These are phyloP conservation scores for Catharus minimus DNA, from an alignment of 2,113 vertebrate species.

Conservation along the genomic window DNA sequence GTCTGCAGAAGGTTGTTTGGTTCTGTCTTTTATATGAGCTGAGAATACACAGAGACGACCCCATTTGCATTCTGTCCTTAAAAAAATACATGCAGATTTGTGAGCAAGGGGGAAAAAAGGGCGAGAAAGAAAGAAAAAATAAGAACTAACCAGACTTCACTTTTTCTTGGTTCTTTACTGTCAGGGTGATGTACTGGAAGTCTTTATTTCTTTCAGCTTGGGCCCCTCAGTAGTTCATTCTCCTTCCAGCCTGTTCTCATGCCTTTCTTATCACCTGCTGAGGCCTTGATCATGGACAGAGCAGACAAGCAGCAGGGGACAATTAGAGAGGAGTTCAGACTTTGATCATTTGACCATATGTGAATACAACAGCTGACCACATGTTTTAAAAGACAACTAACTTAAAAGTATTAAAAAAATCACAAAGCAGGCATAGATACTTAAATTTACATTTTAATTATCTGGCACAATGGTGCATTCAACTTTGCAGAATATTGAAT, in stretches of 20 bases:
- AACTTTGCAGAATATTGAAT: constrained; percentile 75
- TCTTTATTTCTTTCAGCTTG: constrained; percentile 98
- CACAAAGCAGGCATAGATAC: constrained; percentile 83
- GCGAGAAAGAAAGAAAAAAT: constrained; percentile 62
- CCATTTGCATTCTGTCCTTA: constrained; percentile 68
- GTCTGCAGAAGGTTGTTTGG: constrained; percentile 59
- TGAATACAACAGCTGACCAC: constrained; percentile 96
- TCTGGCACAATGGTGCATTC: constrained; percentile 76
- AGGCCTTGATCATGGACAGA: constrained; percentile 97
- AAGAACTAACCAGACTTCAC: constrained; percentile 90
- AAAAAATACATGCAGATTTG: constrained; percentile 72
- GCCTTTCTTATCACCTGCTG: constrained; percentile 98
- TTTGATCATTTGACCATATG: constrained; percentile 99
- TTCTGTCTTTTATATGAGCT: constrained; percentile 53
- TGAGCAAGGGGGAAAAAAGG: background rate
- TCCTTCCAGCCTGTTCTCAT: constrained; percentile 95
- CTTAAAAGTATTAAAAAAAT: constrained; percentile 82
- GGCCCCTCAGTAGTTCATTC: constrained; percentile 95
- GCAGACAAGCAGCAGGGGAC: constrained; percentile 95
- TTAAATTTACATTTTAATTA: constrained; percentile 90
- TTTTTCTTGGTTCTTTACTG: constrained; percentile 92
- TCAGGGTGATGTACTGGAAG: constrained; percentile 98
- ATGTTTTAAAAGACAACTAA: constrained; percentile 93
- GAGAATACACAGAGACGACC: constrained; percentile 10
- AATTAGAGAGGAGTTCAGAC: constrained; percentile 96